Evolutionary conservation across 2,113 vertebrate genomes (phyloP).

Genomic region (Macroglossus sobrinus): DNA sequence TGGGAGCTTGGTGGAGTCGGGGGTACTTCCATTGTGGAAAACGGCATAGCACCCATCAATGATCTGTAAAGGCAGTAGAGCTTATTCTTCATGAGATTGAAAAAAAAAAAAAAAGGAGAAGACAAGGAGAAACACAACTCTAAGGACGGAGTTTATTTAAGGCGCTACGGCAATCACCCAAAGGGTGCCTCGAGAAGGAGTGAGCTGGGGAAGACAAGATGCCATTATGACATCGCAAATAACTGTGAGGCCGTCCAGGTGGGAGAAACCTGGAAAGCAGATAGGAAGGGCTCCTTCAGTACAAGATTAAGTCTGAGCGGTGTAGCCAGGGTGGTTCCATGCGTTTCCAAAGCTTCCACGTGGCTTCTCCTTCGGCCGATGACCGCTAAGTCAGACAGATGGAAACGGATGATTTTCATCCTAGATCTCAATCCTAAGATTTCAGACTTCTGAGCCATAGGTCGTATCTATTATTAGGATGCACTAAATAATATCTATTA

Average conservation of each 20-base stretch:
- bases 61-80: not conserved
- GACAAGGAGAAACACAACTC: not conserved
- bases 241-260: not conserved
- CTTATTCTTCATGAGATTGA: not conserved
- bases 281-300: not conserved
- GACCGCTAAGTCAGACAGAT: not conserved
- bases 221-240: fast-evolving
- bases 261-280: not conserved
- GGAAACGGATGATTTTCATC: not conserved
- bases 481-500: not conserved
- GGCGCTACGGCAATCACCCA: not conserved
- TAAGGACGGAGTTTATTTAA: not conserved
- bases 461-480: not conserved
- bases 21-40: not conserved
- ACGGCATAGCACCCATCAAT: not conserved
- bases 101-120: not conserved
- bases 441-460: not conserved
- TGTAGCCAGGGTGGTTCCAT: not conserved
- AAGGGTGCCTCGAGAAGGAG: not conserved
- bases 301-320: not conserved
- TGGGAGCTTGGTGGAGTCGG: not conserved
- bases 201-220: not conserved
- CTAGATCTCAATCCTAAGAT: not conserved
- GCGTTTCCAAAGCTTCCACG: not conserved
- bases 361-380: not conserved